Evolutionary conservation across 2,888 invertebrate species (phyloP).

Genomic region (Temnothorax unifasciatus): DNA sequence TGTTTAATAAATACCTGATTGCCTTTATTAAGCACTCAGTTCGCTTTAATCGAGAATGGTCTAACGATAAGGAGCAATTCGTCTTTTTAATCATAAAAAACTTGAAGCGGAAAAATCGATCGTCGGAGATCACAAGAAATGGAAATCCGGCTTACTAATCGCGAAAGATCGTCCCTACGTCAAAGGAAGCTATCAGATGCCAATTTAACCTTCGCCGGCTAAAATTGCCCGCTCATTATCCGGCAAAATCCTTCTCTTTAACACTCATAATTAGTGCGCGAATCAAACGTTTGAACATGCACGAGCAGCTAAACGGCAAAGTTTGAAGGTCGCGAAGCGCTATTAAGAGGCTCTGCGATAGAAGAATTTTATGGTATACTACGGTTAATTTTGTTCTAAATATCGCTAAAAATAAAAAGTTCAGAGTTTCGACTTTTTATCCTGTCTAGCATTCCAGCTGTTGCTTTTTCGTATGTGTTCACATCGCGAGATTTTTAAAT

Average conservation of each 20-base stretch:
- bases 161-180: conserved; percentile 17
- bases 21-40: not conserved
- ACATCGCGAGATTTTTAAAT: not conserved
- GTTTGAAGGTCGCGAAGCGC: not conserved
- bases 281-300: not conserved
- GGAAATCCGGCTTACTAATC: conserved; percentile 36
- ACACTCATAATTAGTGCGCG: not conserved
- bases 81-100: not conserved
- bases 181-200: conserved; percentile 13
- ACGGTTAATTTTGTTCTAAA: not conserved
- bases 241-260: not conserved
- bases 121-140: not conserved
- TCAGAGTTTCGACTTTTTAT: not conserved
- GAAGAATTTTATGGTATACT: not conserved
- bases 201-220: not conserved
- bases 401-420: not conserved
- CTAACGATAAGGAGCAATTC: not conserved
- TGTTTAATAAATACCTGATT: not conserved
- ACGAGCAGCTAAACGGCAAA: not conserved
- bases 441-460: not conserved
- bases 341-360: not conserved
- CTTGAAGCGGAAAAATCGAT: not conserved
- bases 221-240: conserved; percentile 26
- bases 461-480: not conserved
- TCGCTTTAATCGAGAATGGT: not conserved